Evolutionary conservation across 1,140 invertebrate species (phyloP), one percentile per base, ranked within the genome.

Genomic region (Vanessa atalanta): DNA sequence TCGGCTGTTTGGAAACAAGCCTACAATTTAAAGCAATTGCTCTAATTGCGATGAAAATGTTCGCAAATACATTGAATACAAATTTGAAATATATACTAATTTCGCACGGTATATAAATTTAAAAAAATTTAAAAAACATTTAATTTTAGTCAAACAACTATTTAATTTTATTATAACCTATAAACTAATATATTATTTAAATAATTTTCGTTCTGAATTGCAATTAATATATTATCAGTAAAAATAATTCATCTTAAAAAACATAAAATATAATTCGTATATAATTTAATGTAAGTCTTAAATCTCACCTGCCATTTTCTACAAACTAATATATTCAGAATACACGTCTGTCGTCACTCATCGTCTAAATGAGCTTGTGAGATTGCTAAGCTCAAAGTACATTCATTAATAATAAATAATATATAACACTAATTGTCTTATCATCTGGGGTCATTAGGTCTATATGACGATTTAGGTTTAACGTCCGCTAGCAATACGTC

Each of bases 11-110:
- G 31, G 16, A 55, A 67, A 67, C 50, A 37, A 48, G 65, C 48
- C 65, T 31, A 55, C 65, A 67, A 55, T 53, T 67, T 55, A 67
- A 37, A 66, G 50, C 51, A 55, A 67, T 67, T 67, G 15, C n/a
- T 67, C 26, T 16, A 67, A 60, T 60, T 60, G 20, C 14, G 23
- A 14, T 55, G 50, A 51, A 66, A 66, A 43, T 23, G 65, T 55
- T 47, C 12, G 14, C 5, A 43, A 50, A 20, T n/a, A 60, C 55
- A 60, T 26, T 23, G 55, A 60, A 60, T 60, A 60, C 55, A 26
- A 60, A 60, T 26, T 26, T 15, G 0, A 43, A 50, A 15, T 51
- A n/a, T 14, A 51, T n/a, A 50, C 11, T 1, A 0, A 31, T 51
- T 15, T 15, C n/a, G 9, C 5, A 51, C 13, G 12, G n/a, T 51